A percentile compares a stretch with the other conserved stretches of the same genome.
phyloP scores from a whole-genome alignment of 2,113 vertebrate genomes.

The Phylloscopus trochilus region DNA sequence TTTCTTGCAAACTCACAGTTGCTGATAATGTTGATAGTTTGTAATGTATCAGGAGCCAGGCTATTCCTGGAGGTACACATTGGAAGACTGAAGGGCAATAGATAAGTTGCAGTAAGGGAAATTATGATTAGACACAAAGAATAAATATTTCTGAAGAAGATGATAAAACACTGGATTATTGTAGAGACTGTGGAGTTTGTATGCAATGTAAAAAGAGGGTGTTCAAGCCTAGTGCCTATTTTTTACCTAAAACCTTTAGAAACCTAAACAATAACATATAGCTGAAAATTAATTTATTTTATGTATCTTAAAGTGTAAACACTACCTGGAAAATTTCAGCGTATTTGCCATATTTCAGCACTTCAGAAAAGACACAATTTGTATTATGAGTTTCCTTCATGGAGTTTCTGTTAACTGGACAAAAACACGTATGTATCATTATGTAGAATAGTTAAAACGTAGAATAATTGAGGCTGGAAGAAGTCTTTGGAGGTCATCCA shows the following conservation, averaged over 20 bases:
- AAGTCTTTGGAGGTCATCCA: background rate
- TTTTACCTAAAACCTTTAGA: background rate
- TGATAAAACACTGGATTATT: background rate
- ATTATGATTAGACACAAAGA: background rate
- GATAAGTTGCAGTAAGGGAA: background rate
- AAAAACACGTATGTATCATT: background rate
- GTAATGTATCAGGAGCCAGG: background rate
- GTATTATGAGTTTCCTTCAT: background rate
- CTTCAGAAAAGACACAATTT: background rate
- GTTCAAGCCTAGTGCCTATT: background rate
- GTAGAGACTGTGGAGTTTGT: background rate
- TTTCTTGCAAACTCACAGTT: too few species aligned
- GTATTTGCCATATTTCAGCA: background rate
- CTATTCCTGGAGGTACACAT: rapidly evolving
- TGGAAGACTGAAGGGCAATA: background rate
- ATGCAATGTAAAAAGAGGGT: background rate
- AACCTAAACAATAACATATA: background rate
- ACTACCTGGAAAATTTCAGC: background rate
- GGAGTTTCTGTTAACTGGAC: background rate
- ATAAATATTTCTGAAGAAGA: background rate
- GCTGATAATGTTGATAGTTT: background rate
- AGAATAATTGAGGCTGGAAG: background rate
- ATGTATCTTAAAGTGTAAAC: background rate
- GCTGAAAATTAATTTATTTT: background rate
- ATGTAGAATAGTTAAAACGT: background rate